Conservation (phyloP, 2,888 invertebrate species). For the Prosopocoilus inquinatus region DNA sequence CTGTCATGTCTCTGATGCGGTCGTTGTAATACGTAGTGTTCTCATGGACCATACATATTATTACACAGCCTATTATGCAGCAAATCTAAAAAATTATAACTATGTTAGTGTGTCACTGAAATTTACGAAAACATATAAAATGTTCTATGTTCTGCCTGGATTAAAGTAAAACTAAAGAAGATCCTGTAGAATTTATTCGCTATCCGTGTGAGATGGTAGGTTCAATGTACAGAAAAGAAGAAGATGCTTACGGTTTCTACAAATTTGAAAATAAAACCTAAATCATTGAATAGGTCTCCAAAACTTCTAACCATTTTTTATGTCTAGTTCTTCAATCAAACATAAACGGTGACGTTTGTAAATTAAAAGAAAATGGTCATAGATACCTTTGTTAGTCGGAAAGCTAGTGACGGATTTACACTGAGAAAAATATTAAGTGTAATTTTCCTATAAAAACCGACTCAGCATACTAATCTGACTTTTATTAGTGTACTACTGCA, state of each 20-base stretch:
- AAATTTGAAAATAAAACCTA: constrained; percentile 14
- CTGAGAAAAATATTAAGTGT: too few species aligned
- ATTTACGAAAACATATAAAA: too few species aligned
- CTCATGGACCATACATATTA: not conserved
- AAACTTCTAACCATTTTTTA: too few species aligned
- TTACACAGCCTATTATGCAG: not conserved
- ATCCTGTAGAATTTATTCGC: too few species aligned
- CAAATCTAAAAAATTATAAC: not conserved
- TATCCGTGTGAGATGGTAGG: too few species aligned
- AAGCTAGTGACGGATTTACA: too few species aligned
- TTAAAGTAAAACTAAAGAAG: not conserved
- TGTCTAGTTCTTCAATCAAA: not conserved
- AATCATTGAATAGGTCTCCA: not conserved
- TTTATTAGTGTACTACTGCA: too few species aligned
- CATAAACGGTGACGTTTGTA: not conserved
- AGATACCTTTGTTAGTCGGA: too few species aligned
- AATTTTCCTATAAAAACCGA: too few species aligned
- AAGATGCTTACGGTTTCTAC: constrained; percentile 17
- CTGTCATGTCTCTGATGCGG: constrained; percentile 4
- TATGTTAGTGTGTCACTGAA: not conserved
- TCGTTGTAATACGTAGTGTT: not conserved
- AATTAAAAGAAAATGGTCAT: too few species aligned
- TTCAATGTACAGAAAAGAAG: too few species aligned
- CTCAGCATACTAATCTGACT: too few species aligned
- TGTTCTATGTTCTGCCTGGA: not conserved